Evolutionary conservation across 37 sponge, comb jelly and placozoan genomes (phyloP).

Genomic region (Mnemiopsis leidyi): DNA sequence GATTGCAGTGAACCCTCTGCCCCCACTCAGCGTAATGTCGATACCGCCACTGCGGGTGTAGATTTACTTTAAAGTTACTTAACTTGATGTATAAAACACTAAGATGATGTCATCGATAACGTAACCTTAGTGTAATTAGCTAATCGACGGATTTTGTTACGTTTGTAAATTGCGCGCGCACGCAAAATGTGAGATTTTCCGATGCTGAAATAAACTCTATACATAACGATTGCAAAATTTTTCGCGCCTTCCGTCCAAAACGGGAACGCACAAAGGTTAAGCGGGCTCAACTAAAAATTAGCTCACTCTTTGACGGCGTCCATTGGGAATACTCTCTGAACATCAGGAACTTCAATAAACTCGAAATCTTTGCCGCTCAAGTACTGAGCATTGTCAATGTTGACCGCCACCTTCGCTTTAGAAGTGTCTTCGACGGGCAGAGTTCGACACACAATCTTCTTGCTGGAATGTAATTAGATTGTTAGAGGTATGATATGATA

Average conservation of each 20-base stretch:
- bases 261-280: background rate
- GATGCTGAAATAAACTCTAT: conserved; percentile 1
- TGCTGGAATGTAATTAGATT: background rate
- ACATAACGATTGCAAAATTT: background rate
- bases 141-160: no score
- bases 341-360: conserved; percentile 31
- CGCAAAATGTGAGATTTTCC: background rate
- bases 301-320: conserved; percentile 15
- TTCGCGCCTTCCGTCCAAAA: conserved; percentile 19
- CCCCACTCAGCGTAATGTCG: background rate
- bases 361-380: background rate
- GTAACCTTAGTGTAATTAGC: no score
- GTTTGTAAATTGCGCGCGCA: background rate
- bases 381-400: conserved; percentile 25
- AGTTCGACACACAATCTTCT: conserved; percentile 2
- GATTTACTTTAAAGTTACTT: background rate
- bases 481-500: background rate
- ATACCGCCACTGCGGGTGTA: conserved; percentile 25
- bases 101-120: no score
- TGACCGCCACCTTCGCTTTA: background rate
- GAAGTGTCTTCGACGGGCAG: background rate
- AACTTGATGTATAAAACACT: no score
- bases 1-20: background rate
- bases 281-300: background rate
- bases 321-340: conserved; percentile 2